phyloP scores from a whole-genome alignment of 2,888 invertebrate species.

The Synanthedon tipuliformis region DNA sequence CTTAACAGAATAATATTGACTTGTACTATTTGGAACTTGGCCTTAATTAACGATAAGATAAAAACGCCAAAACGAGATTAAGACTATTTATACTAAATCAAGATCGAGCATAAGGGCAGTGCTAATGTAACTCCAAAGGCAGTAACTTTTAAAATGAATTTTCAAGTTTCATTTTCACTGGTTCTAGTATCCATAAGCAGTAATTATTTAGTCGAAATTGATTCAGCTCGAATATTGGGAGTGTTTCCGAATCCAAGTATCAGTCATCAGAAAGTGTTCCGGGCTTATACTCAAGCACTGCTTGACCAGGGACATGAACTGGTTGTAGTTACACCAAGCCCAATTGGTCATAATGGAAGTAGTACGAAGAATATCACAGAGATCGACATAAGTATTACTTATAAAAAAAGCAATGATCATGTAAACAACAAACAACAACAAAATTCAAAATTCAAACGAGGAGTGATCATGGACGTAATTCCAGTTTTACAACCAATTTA shows the following conservation, averaged over 20 bases:
- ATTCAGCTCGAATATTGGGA: neutral
- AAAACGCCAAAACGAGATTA: too few species aligned
- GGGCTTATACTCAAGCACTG: neutral
- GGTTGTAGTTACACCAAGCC: neutral
- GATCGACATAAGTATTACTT: neutral
- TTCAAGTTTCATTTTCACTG: too few species aligned
- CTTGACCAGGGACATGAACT: neutral
- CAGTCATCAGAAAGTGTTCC: neutral
- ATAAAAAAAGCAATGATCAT: neutral
- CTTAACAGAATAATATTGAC: too few species aligned
- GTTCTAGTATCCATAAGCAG: too few species aligned
- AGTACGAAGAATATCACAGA: neutral
- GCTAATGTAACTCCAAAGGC: too few species aligned
- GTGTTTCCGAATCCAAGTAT: neutral
- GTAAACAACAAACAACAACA: neutral
- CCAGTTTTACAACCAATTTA: neutral
- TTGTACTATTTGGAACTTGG: too few species aligned
- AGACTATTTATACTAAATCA: too few species aligned
- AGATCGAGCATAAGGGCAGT: too few species aligned
- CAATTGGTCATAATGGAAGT: neutral
- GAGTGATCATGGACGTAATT: neutral
- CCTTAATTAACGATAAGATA: too few species aligned
- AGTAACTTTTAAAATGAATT: too few species aligned
- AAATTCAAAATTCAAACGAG: neutral
- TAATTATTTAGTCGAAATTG: neutral